Evolutionary conservation across 2,888 invertebrate species (phyloP).

Genomic region (Heliconius charithonia): DNA sequence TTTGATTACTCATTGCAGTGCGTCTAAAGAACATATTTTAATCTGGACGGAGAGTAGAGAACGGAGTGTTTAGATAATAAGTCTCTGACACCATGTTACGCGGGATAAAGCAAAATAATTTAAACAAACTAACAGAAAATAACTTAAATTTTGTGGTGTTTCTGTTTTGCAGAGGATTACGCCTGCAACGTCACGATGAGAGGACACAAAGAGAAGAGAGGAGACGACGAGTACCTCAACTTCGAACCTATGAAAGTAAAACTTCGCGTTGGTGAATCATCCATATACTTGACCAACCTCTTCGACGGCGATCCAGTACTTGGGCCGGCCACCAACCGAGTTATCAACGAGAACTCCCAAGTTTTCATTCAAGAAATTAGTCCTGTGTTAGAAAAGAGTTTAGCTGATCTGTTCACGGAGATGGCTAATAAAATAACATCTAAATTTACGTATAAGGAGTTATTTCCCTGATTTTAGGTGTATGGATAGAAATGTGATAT

Average conservation of each 20-base stretch:
- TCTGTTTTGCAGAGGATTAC: conserved; percentile 83
- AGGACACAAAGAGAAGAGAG: conserved; percentile 82
- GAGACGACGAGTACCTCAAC: conserved; percentile 84
- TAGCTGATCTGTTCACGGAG: conserved; percentile 86
- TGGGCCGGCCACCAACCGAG: conserved; percentile 86
- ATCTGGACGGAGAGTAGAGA: too few relatives aligned
- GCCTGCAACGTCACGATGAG: conserved; percentile 86
- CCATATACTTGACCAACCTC: conserved; percentile 85
- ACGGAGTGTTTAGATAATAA: too few relatives aligned
- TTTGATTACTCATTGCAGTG: too few relatives aligned
- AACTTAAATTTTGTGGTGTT: too few relatives aligned
- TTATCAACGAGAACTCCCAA: conserved; percentile 87
- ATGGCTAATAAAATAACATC: conserved; percentile 88
- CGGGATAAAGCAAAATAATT: too few relatives aligned
- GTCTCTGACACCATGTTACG: too few relatives aligned
- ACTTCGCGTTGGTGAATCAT: conserved; percentile 84
- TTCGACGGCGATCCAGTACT: conserved; percentile 87
- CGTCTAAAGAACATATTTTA: too few relatives aligned
- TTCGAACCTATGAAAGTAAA: conserved; percentile 86
- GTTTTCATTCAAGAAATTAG: conserved; percentile 87
- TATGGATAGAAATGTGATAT: conserved; percentile 28
- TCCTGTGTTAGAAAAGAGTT: conserved; percentile 85
- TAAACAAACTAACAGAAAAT: too few relatives aligned
- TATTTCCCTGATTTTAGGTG: conserved; percentile 83
- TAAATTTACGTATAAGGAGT: conserved; percentile 87